Evolutionary conservation across 2,797 vertebrate genomes (phyloP).

Genomic region (Apodemus agrarius): DNA sequence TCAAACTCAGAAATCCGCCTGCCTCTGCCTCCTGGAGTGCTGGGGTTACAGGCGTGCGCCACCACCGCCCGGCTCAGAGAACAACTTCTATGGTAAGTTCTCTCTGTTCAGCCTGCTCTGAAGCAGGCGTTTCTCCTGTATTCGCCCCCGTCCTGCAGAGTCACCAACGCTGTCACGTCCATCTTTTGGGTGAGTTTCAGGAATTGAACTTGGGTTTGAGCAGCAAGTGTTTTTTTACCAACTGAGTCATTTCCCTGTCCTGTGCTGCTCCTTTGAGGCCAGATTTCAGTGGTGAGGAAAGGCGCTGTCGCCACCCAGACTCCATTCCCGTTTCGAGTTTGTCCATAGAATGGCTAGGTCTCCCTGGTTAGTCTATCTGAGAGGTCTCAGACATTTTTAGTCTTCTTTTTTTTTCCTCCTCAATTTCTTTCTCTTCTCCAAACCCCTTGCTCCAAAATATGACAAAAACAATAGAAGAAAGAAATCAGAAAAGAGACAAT

Average conservation of each 20-base stretch:
- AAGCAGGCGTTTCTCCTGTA: not conserved
- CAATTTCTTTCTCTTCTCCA: not conserved
- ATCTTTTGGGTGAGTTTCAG: not conserved
- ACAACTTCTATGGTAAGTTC: not conserved
- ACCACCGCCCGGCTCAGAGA: too few species aligned
- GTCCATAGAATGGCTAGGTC: not conserved
- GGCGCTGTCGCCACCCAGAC: too few species aligned
- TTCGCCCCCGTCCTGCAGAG: too few species aligned
- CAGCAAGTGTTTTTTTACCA: not conserved
- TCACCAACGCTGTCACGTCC: fast-evolving
- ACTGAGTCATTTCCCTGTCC: not conserved
- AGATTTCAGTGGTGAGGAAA: not conserved
- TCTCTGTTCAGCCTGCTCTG: not conserved
- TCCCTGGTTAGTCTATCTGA: not conserved
- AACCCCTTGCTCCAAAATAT: not conserved
- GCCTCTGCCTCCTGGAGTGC: too few species aligned
- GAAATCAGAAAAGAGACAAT: conserved; percentile 16
- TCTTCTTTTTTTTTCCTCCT: not conserved
- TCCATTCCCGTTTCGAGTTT: not conserved
- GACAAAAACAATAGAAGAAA: conserved; percentile 25
- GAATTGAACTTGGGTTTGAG: not conserved
- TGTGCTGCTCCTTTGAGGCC: not conserved
- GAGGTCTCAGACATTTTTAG: too few species aligned
- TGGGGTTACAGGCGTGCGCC: too few species aligned
- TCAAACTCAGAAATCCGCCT: too few species aligned